Evolutionary conservation across 1,140 invertebrate species (phyloP).

Genomic region (Drosophila ficusphila): DNA sequence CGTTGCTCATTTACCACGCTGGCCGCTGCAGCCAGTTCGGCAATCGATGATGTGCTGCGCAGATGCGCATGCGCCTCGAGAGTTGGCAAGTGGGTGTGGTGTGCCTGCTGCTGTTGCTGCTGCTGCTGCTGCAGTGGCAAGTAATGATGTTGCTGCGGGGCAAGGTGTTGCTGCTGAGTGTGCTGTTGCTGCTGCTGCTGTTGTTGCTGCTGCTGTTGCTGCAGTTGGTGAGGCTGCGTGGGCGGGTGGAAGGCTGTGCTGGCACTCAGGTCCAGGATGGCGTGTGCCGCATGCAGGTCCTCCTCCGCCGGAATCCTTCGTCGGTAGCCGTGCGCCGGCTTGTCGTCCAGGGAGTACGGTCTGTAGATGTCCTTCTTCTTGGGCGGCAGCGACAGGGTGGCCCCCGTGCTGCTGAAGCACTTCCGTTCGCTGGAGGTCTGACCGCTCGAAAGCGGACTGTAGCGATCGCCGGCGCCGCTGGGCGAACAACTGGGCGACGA

Average conservation of each 20-base stretch:
- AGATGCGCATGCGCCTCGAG: slow-evolving; percentile 64
- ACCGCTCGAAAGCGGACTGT: slow-evolving; percentile 65
- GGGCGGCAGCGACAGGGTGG: slow-evolving; percentile 91
- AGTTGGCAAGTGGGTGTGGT: slow-evolving; percentile 54
- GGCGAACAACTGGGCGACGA: slow-evolving; percentile 79
- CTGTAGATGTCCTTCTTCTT: slow-evolving; percentile 95
- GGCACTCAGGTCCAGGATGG: slow-evolving; percentile 93
- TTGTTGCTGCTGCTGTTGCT: slow-evolving; percentile 76
- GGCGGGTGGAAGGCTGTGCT: slow-evolving; percentile 90
- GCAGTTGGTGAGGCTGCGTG: slow-evolving; percentile 84
- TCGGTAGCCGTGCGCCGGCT: slow-evolving; percentile 83
- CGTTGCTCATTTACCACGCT: slow-evolving; percentile 78
- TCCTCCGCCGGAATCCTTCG: slow-evolving; percentile 89
- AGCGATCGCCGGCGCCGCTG: slow-evolving; percentile 60
- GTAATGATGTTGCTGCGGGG: slow-evolving; percentile 67
- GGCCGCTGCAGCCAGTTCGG: slow-evolving; percentile 77
- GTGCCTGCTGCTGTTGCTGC: slow-evolving; percentile 37
- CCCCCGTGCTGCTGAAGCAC: slow-evolving; percentile 93
- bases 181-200: slow-evolving; percentile 64
- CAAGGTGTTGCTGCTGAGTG: slow-evolving; percentile 32
- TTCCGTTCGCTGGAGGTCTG: slow-evolving; percentile 79
- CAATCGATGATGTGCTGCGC: slow-evolving; percentile 77
- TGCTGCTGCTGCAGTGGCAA: slow-evolving; percentile 63
- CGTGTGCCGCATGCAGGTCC: slow-evolving; percentile 92
- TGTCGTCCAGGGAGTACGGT: slow-evolving; percentile 92